Percentiles rank a stretch among this genome's conserved stretches.
Evolutionary conservation across 2,113 vertebrate species (phyloP).

Genomic region (Ariopsis seemanni): DNA sequence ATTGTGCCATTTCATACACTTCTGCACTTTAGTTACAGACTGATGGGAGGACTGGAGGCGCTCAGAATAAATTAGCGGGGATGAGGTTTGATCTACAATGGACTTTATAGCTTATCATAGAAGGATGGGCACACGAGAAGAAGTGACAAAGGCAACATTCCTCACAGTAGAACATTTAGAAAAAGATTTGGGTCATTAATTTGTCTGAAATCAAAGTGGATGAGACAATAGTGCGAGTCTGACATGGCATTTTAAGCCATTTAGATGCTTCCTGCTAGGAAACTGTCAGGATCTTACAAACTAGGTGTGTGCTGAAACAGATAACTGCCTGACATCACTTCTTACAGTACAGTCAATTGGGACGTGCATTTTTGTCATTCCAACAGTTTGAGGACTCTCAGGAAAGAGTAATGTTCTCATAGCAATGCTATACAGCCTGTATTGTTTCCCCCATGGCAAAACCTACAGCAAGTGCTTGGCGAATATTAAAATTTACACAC

Average conservation of each 20-base stretch:
- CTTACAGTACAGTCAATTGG: neutral
- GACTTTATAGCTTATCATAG: neutral
- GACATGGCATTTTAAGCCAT: neutral
- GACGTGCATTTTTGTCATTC: neutral
- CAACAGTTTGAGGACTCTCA: neutral
- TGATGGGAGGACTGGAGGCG: neutral
- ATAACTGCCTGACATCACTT: neutral
- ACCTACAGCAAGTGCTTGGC: neutral
- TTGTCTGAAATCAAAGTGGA: conserved; percentile 15
- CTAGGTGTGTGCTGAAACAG: neutral
- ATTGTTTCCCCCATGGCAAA: neutral
- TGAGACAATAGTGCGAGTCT: conserved; percentile 9
- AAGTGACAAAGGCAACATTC: neutral
- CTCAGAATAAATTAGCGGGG: neutral
- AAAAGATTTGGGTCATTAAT: neutral
- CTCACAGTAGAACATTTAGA: neutral
- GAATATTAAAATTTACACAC: neutral
- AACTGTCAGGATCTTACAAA: neutral
- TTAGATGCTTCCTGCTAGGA: conserved; percentile 17
- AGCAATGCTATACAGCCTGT: neutral
- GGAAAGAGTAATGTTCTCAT: neutral
- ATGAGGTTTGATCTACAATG: neutral
- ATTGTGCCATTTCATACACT: neutral
- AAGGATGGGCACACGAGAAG: neutral
- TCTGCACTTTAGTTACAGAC: neutral